Conservation (phyloP, 2,797 vertebrate genomes). For the Kryptolebias ocellatus region DNA sequence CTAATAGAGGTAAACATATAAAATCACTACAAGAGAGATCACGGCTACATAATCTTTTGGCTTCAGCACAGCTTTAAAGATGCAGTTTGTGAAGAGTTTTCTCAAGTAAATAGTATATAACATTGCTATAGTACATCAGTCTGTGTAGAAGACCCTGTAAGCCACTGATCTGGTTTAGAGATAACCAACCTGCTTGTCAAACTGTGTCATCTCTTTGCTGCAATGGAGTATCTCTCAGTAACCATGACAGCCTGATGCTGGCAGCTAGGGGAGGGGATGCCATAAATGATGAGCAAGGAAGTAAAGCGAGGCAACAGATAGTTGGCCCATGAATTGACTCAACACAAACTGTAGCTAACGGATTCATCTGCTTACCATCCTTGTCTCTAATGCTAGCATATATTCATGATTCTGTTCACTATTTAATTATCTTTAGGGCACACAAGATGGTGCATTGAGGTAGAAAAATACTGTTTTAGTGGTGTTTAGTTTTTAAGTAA, state of each 20-base stretch:
- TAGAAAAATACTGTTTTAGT: too few relatives aligned
- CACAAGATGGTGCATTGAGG: too few relatives aligned
- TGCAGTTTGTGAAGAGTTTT: not conserved
- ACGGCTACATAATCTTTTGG: not conserved
- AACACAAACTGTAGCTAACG: not conserved
- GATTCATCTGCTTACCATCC: too few relatives aligned
- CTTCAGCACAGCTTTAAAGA: conserved; percentile 4
- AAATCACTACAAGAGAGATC: not conserved
- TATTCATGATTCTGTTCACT: too few relatives aligned
- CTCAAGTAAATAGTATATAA: not conserved
- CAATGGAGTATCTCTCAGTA: not conserved
- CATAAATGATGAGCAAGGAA: not conserved
- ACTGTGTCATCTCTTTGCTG: not conserved
- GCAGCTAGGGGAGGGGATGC: not conserved
- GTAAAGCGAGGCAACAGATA: not conserved
- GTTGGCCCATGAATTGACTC: not conserved
- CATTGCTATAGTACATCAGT: not conserved
- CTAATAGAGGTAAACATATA: conserved; percentile 1
- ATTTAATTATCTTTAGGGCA: too few relatives aligned
- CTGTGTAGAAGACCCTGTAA: not conserved
- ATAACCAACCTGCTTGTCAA: not conserved
- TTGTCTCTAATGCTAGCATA: too few relatives aligned
- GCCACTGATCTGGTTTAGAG: not conserved
- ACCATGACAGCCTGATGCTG: not conserved
- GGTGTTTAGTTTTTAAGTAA: too few relatives aligned